Conservation (phyloP, 2,888 invertebrate species). For the Cryptus armator region DNA sequence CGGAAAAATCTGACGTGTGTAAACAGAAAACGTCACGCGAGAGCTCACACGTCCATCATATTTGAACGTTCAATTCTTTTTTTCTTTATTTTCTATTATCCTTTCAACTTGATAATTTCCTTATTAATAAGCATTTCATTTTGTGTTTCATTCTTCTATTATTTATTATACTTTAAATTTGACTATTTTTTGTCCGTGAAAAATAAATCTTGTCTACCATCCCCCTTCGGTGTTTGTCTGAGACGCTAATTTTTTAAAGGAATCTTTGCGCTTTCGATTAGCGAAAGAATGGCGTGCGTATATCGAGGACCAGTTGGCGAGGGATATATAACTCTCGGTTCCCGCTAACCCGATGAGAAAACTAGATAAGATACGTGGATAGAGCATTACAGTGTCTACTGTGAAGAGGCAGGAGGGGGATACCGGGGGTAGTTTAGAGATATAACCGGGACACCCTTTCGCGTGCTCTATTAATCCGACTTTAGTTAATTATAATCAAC, state of each 20-base stretch:
- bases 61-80: neutral
- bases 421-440: conserved; percentile 28
- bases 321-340: conserved; percentile 47
- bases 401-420: conserved; percentile 2
- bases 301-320: conserved; percentile 19
- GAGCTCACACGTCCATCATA: conserved; percentile 1
- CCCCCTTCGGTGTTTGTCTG: neutral
- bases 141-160: neutral
- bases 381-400: conserved; percentile 30
- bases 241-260: conserved; percentile 40
- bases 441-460: conserved; percentile 72
- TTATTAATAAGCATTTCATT: neutral
- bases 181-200: neutral
- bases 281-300: conserved; percentile 60
- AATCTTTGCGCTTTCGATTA: conserved; percentile 59
- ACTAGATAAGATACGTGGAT: conserved; percentile 61
- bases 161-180: neutral
- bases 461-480: conserved; percentile 78
- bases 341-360: conserved; percentile 66
- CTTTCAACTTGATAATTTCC: neutral
- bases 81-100: neutral
- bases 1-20: conserved; percentile 40
- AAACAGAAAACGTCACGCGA: conserved; percentile 50
- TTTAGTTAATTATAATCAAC: conserved; percentile 72
- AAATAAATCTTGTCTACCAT: neutral